A percentile compares a stretch with the other conserved stretches of the same genome.
Evolutionary conservation across 2,113 vertebrate species (phyloP).

Genomic region (Indri indri): DNA sequence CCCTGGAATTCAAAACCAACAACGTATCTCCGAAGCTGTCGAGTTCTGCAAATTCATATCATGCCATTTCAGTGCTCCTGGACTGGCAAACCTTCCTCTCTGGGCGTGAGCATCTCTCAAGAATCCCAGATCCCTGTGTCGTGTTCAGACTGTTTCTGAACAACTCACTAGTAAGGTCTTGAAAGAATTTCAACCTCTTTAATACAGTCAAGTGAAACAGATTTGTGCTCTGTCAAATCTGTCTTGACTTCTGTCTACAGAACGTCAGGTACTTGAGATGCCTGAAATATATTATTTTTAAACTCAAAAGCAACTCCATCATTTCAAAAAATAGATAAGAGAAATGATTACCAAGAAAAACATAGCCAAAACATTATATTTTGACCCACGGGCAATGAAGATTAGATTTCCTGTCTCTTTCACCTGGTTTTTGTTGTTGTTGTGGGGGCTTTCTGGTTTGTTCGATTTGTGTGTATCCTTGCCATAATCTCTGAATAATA

Average conservation of each 20-base stretch:
- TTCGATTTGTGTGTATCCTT: background rate
- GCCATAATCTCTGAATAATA: background rate
- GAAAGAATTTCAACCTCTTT: background rate
- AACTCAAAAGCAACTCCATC: background rate
- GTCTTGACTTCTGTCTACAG: background rate
- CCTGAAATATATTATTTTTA: background rate
- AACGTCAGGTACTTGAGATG: background rate
- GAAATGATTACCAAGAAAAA: background rate
- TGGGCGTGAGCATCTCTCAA: background rate
- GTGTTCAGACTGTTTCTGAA: background rate
- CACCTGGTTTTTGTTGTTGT: background rate
- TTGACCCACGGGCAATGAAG: background rate
- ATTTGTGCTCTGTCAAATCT: background rate
- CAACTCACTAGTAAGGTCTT: background rate
- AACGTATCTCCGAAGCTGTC: background rate
- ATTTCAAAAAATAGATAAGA: background rate
- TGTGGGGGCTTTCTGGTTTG: background rate
- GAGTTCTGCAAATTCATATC: background rate
- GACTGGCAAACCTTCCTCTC: background rate
- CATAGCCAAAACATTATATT: background rate
- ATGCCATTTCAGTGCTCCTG: background rate
- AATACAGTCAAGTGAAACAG: background rate
- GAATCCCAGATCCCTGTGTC: background rate
- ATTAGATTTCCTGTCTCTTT: background rate
- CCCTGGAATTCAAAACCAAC: background rate